Base-by-base conservation (phyloP, 2,888 invertebrate genomes). In the Andrena camellia region DNA sequence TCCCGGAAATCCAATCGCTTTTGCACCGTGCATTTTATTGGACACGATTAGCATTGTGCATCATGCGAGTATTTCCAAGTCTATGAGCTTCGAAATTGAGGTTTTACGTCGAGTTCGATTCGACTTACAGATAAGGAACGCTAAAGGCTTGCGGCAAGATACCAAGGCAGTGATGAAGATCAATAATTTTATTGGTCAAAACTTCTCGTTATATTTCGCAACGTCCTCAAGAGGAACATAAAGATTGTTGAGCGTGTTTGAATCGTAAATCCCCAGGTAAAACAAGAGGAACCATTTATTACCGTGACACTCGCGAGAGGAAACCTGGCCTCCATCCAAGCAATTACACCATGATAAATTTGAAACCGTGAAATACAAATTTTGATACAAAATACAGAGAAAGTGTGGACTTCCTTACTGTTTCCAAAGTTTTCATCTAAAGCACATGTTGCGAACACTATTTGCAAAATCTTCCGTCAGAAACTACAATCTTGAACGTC, bases 251-350 rank as follows among this genome's bases (percentile, higher is more conserved):
- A 59, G 20, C 20, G 59, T 20, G 42, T 33, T 64, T 8, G 52
- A 26, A 73, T 73, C 63, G 50, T 64, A 73, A 64, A 73, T 31
- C 35, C 52, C 54, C 54, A 52, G 29, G 48, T n/a, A 29, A 33
- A 64, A 52, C 64, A n/a, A 73, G 35, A 73, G 52, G 35, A 54
- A 35, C 63, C 73, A 73, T 66, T 73, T 73, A n/a, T 73, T 57
- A 66, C 35, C 26, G 54, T 20, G 66, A 54, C 20, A 57, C 64
- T 42, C 52, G 35, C 23, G 26, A 26, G 13, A 59, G 42, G 33
- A 35, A 50, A 33, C 35, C 8, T 26, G 72, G 26, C 23, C 23
- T 57, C 26, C 23, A 20, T 57, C 73, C 42, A 29, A 2, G 54
- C 66, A 57, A 74, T 67, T 42, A 54, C 35, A 62, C 62, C 10